Conservation (phyloP, 2,797 vertebrate species). For the Heliangelus exortis region DNA sequence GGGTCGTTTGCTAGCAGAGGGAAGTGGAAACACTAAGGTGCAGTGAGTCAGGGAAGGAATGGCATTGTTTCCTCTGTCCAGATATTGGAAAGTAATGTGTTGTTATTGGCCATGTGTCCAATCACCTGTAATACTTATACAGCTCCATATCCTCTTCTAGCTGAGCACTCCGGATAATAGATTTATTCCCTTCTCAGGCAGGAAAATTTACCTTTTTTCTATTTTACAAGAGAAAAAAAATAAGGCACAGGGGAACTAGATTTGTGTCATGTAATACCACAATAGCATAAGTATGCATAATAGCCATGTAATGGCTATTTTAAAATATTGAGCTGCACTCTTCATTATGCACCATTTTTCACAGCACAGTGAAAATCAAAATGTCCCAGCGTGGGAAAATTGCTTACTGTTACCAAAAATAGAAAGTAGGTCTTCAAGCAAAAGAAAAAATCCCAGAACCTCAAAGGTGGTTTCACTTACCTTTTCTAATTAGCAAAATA, state of each 20-base stretch:
- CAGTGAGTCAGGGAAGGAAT: background rate
- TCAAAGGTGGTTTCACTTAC: constrained; percentile 2
- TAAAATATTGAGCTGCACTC: background rate
- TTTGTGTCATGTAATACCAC: background rate
- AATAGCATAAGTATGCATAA: background rate
- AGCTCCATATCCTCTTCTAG: background rate
- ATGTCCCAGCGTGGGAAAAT: background rate
- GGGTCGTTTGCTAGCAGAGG: background rate
- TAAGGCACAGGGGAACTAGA: background rate
- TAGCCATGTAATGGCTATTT: background rate
- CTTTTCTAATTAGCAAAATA: background rate
- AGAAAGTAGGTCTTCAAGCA: background rate
- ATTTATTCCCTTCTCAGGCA: background rate
- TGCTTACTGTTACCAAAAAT: background rate
- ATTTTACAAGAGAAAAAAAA: background rate
- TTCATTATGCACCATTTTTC: background rate
- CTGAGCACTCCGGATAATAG: background rate
- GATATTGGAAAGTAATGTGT: background rate
- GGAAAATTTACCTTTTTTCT: background rate
- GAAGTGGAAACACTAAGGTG: background rate
- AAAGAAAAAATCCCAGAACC: background rate
- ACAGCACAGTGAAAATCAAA: background rate
- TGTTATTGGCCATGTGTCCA: background rate
- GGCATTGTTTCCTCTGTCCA: background rate
- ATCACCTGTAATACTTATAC: background rate